Evolutionary conservation across 2,888 invertebrate genomes (phyloP), one percentile per base, ranked within the genome.

Genomic region (Uropetala carovei): DNA sequence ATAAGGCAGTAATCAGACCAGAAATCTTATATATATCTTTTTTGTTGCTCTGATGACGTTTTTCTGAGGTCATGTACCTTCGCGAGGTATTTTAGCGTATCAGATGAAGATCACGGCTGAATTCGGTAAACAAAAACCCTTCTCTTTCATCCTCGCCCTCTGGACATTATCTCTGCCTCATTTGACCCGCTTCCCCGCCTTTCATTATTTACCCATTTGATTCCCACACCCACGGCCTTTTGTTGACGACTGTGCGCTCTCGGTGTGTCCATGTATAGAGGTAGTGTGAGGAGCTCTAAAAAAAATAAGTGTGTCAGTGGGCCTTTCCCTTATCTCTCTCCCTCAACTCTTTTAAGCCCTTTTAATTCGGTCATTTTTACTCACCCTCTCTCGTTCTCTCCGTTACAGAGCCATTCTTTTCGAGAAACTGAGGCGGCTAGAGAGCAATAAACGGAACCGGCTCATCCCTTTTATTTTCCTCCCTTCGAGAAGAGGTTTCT

Each of bases 151-250:
- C 68, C 75, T 27, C 27, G 22, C 75, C 27, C 27, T 75, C 27
- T 11, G 27, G 16, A 13, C 75, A 75, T 75, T 75, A 75, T 27
- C 27, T 27, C 27, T 10, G 75, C 22, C 27, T 75, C 75, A 27
- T 13, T 68, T 18, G 22, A 18, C 27, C 75, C 22, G 22, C 68
- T 22, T 22, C 22, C 5, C 68, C 75, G 27, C 3, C 75, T 75
- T 75, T 27, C 75, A 75, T 75, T 75, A 75, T 75, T 27, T 75
- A 13, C 27, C 75, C 75, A 75, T 75, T 75, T 75, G 16, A 22
- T 75, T 75, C 75, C 75, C 75, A 75, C 27, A 75, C 75, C 75
- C 75, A 75, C 75, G 75, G n/a, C 22, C 75, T 75, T 75, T 75
- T 75, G 22, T 75, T 22, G 22, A 13, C 75, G 27, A 9, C 13